Evolutionary conservation across 2,797 vertebrate species (phyloP).

Genomic region (Malurus leucopterus): DNA sequence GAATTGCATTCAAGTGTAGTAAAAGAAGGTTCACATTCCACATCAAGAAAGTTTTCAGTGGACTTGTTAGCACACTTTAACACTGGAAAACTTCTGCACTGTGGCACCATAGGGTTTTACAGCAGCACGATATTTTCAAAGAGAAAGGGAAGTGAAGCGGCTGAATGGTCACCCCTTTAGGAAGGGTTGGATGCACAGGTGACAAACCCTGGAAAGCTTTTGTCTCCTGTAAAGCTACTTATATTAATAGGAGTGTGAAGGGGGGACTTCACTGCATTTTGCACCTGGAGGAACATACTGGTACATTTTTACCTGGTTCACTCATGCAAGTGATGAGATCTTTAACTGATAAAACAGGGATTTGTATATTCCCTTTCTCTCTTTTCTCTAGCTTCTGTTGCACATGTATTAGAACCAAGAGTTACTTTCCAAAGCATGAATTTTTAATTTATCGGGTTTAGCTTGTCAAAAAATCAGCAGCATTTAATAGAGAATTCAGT

Average conservation of each 20-base stretch:
- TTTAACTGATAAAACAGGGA: neutral
- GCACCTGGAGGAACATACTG: neutral
- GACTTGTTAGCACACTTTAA: neutral
- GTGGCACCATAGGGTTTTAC: neutral
- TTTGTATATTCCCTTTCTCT: neutral
- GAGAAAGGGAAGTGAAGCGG: neutral
- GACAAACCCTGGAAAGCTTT: neutral
- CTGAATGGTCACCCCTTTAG: neutral
- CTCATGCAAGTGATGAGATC: neutral
- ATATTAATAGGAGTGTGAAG: neutral
- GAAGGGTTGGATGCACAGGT: neutral
- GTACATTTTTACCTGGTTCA: neutral
- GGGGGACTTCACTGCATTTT: neutral
- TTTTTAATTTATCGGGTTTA: slow-evolving; percentile 4
- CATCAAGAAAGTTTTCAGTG: neutral
- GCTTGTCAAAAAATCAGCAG: neutral
- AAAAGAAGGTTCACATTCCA: neutral
- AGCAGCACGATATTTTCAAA: neutral
- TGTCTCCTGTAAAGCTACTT: neutral
- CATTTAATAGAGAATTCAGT: neutral
- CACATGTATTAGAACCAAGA: neutral
- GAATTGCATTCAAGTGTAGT: neutral
- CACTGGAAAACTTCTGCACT: neutral
- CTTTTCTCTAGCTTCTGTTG: neutral
- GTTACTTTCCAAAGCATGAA: neutral